Percentiles rank a stretch among this genome's conserved stretches.
Conservation (phyloP, 2,797 vertebrate genomes). For the Tamandua tetradactyla region DNA sequence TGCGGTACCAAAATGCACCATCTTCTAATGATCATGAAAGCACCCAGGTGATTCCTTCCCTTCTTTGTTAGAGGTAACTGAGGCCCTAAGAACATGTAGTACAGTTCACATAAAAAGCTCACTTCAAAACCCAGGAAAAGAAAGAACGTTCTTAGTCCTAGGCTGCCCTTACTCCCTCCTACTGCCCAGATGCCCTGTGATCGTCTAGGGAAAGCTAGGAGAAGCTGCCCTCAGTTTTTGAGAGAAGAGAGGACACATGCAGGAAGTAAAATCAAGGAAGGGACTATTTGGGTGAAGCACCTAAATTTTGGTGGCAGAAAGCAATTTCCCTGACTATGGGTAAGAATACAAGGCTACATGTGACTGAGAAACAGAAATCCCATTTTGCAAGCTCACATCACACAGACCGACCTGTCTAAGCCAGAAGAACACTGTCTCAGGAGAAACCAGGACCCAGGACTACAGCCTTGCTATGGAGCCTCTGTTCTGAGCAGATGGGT, state of each 20-base stretch:
- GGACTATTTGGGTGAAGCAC: neutral
- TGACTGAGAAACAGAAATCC: neutral
- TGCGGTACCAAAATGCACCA: neutral
- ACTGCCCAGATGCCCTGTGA: neutral
- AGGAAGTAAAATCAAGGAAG: neutral
- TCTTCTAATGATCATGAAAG: neutral
- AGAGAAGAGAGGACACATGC: neutral
- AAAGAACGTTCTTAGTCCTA: neutral
- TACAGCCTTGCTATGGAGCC: neutral
- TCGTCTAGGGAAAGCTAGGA: neutral
- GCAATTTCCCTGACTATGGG: neutral
- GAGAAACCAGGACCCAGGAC: neutral
- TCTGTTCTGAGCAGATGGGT: neutral
- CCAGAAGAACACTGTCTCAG: neutral
- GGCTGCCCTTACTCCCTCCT: neutral
- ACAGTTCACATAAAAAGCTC: neutral
- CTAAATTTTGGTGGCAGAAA: neutral
- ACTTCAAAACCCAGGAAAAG: neutral
- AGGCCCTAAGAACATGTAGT: neutral
- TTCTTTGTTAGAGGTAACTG: neutral
- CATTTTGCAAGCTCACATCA: neutral
- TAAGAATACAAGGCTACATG: neutral
- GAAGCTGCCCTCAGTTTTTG: neutral
- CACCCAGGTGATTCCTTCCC: neutral
- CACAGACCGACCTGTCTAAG: neutral